Base-by-base conservation (phyloP, 2,113 vertebrate species). In the Epinephelus moara region DNA sequence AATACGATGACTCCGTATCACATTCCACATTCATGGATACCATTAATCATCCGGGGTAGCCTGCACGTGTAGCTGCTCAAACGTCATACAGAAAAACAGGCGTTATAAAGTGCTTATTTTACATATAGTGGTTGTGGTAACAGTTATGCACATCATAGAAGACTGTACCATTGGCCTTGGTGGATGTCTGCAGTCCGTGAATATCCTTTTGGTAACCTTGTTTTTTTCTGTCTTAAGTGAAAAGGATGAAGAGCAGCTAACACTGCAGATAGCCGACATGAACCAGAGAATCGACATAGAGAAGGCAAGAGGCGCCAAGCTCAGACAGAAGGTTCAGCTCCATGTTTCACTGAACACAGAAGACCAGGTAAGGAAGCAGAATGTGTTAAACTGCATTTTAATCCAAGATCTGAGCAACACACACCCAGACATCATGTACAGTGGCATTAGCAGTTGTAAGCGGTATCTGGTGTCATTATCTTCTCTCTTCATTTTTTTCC, bases 261-360 rank as follows among this genome's bases (percentile, higher is more conserved):
- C 92, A 9, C 56, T 93, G 33, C 94, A 96, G 92, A 92, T 95
- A 5, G 71, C 56, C 14, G 74, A 94, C 0, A 88, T 98, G 63
- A 95, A 73, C 40, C 75, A 82, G 45, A 93, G 91, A 18, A 93
- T 99, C 0, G 2, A 91, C 45, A 92, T 89, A 82, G 96, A 98
- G 88, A 96, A 95, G 73, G 91, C 95, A 49, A 94, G 56, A 47
- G 89, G 90, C 0, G 87, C 88, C 0, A 95, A 97, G 13, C 94
- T 99, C 45, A 93, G 97, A 81, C 88, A 94, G 80, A 97, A 94
- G 88, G 91, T 94, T 69, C 90, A 95, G 0, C 89, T 96, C 33
- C 96, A 97, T 77, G 92, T 95, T 55, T 95, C 94, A 14, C 66
- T 93, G 6, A 91, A 95, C 79, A 89, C 91, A 2, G 94, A 96